A percentile compares a stretch with the other conserved stretches of the same genome.
These are phyloP conservation scores for Trilocha varians DNA, from an alignment of 2,888 invertebrate genomes.

Conservation along the genomic window DNA sequence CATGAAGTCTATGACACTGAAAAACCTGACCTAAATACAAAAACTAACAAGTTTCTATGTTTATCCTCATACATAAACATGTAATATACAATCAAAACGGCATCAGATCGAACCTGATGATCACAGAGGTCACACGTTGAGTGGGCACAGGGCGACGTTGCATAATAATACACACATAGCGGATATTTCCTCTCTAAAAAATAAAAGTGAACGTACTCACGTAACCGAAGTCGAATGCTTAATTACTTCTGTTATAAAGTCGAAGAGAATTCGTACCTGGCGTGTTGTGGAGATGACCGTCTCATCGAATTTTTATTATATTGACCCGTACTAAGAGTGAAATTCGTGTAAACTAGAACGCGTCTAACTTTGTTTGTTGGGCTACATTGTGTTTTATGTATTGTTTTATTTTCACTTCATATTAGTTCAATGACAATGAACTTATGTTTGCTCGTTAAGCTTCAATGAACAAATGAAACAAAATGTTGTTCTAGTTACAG, in stretches of 20 bases:
- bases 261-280: constrained; percentile 30
- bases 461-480: neutral
- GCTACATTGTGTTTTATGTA: constrained; percentile 16
- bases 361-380: constrained; percentile 7
- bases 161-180: constrained; percentile 17
- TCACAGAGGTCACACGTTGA: constrained; percentile 24
- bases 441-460: constrained; percentile 8
- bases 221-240: constrained; percentile 42
- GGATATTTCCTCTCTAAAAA: constrained; percentile 56
- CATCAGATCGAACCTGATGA: constrained; percentile 10
- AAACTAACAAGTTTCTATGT: neutral
- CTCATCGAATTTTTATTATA: constrained; percentile 15
- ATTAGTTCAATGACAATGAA: constrained; percentile 39
- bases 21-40: too few species aligned
- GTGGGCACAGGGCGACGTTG: constrained; percentile 28
- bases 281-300: constrained; percentile 16
- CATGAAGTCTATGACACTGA: too few species aligned
- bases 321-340: constrained; percentile 21
- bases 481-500: too few species aligned
- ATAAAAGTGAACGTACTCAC: constrained; percentile 63
- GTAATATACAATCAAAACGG: neutral
- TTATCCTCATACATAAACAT: neutral
- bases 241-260: constrained; percentile 35
- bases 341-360: constrained; percentile 15
- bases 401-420: constrained; percentile 17